Percentiles rank a stretch among this genome's conserved stretches.
phyloP scores from a whole-genome alignment of 1,140 invertebrate genomes.

The Sitophilus oryzae region DNA sequence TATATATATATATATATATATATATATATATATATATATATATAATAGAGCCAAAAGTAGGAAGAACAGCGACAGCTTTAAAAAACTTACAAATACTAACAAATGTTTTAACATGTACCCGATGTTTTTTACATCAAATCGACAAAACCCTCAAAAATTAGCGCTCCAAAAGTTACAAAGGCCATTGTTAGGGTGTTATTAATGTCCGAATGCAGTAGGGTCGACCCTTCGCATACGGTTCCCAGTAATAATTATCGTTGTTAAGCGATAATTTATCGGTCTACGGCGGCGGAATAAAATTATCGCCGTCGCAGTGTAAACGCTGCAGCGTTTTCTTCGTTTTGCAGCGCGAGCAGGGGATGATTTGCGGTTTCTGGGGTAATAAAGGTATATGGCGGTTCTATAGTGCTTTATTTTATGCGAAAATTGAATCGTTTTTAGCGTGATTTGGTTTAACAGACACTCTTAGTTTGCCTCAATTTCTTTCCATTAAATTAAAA shows the following conservation, averaged over 20 bases:
- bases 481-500: no score
- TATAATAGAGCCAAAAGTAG: no score
- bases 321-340: constrained; percentile 3
- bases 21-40: no score
- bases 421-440: no score
- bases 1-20: no score
- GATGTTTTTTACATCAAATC: neutral
- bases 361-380: neutral
- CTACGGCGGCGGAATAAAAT: constrained; percentile 8
- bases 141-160: constrained; percentile 10
- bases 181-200: constrained; percentile 10
- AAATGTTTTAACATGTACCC: no score
- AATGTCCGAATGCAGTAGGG: constrained; percentile 9
- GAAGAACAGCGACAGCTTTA: no score
- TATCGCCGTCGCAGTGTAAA: constrained; percentile 9
- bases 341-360: neutral
- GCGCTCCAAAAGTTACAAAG: neutral
- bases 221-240: neutral
- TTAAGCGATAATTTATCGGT: constrained; percentile 10
- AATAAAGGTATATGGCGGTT: neutral
- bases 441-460: no score
- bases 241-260: constrained; percentile 13
- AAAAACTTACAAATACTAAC: no score
- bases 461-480: no score
- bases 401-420: no score